Conservation (phyloP, 2,888 invertebrate species). For the Euplexia lucipara region DNA sequence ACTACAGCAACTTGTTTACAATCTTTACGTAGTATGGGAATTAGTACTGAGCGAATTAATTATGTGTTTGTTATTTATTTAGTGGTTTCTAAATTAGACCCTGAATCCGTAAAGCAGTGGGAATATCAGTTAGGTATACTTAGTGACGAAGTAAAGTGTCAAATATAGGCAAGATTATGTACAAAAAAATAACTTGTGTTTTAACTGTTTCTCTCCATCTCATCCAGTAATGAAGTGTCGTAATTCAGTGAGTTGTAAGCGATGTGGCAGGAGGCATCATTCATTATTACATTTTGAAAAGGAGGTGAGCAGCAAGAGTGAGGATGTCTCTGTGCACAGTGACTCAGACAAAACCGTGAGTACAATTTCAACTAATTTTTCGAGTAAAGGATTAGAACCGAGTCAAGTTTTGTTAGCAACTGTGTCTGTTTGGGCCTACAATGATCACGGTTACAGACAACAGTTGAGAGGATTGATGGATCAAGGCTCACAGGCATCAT, state of each 20-base stretch:
- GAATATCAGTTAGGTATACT: not conserved
- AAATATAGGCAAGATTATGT: conserved; percentile 4
- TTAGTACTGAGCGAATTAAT: not conserved
- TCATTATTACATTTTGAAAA: not conserved
- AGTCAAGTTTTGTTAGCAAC: not conserved
- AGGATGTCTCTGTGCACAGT: not conserved
- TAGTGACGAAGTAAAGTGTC: not conserved
- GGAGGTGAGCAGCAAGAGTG: not conserved
- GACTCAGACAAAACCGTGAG: not conserved
- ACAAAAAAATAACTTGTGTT: not conserved
- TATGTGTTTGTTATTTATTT: conserved; percentile 1
- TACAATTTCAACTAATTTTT: not conserved
- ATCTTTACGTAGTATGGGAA: not conserved
- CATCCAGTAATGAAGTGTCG: conserved; percentile 5
- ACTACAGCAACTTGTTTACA: not conserved
- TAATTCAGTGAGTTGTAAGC: not conserved
- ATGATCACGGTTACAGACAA: conserved; percentile 4
- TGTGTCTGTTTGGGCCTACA: conserved; percentile 2
- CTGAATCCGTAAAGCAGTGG: not conserved
- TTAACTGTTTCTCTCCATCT: conserved; percentile 12
- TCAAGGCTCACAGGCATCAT: not conserved
- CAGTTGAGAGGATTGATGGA: conserved; percentile 7
- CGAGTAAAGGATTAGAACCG: not conserved
- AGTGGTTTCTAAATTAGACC: conserved; percentile 2
- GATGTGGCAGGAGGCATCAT: conserved; percentile 6